Percentiles rank a stretch among this genome's conserved stretches.
Evolutionary conservation across 2,797 vertebrate genomes (phyloP).

Genomic region (Emys orbicularis): DNA sequence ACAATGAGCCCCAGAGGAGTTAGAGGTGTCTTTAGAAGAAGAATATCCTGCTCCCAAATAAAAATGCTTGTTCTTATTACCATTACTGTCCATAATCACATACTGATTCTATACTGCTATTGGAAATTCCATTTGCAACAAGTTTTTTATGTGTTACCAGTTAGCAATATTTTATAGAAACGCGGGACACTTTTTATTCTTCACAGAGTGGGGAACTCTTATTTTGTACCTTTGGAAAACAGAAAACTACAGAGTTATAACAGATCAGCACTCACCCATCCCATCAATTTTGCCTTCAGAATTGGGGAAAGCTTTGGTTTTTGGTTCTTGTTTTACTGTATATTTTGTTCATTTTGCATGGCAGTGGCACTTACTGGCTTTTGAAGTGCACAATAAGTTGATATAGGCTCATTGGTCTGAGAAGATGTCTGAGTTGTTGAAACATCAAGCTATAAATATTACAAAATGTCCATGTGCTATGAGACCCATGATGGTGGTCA

Average conservation of each 20-base stretch:
- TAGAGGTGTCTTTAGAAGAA: not conserved
- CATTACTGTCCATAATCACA: not conserved
- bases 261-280: not conserved
- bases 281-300: not conserved
- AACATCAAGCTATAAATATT: slow-evolving; percentile 12
- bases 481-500: not conserved
- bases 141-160: not conserved
- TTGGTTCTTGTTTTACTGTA: not conserved
- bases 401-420: not conserved
- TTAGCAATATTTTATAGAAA: not conserved
- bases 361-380: not conserved
- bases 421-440: not conserved
- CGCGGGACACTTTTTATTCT: not conserved
- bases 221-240: not conserved
- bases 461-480: not conserved
- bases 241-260: not conserved
- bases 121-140: not conserved
- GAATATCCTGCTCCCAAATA: not conserved
- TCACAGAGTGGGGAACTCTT: not conserved
- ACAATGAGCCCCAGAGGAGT: not conserved
- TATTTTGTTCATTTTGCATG: slow-evolving; percentile 4
- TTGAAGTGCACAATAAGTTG: not conserved
- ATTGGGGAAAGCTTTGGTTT: not conserved
- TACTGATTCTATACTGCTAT: not conserved
- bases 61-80: not conserved